A percentile compares a stretch with the other conserved stretches of the same genome.
Evolutionary conservation across 2,797 vertebrate genomes (phyloP).

Genomic region (Danio aesculapii): DNA sequence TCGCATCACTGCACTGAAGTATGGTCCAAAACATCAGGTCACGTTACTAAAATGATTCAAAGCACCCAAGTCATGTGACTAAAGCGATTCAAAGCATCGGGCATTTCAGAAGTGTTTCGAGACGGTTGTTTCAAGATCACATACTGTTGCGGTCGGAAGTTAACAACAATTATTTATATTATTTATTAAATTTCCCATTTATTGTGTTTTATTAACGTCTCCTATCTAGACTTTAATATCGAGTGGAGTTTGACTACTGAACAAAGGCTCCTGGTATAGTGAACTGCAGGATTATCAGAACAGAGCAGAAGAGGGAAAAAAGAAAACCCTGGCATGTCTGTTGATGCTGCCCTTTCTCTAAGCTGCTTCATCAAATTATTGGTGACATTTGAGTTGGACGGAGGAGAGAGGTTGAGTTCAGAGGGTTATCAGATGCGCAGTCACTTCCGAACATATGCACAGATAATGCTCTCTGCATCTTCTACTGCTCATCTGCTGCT

Average conservation of each 20-base stretch:
- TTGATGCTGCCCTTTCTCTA: conserved; percentile 65
- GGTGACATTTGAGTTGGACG: conserved; percentile 78
- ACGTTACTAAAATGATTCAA: too few species aligned
- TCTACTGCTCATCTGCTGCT: neutral
- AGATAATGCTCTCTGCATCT: conserved; percentile 3
- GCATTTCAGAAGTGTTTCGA: too few species aligned
- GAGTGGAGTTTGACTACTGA: neutral
- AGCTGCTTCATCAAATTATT: conserved; percentile 72
- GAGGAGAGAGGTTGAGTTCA: conserved; percentile 55
- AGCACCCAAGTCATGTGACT: too few species aligned
- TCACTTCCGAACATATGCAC: conserved; percentile 22
- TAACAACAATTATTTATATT: too few species aligned
- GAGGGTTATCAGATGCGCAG: conserved; percentile 44
- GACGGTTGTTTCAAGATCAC: too few species aligned
- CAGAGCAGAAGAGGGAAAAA: conserved; percentile 1
- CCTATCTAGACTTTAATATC: neutral
- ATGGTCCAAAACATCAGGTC: too few species aligned
- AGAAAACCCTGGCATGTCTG: conserved; percentile 17
- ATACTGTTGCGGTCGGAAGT: too few species aligned
- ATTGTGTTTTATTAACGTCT: too few species aligned
- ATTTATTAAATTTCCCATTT: too few species aligned
- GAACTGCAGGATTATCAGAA: conserved; percentile 42
- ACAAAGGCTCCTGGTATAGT: conserved; percentile 14
- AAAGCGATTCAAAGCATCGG: too few species aligned
- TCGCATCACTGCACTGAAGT: too few species aligned